phyloP scores from a whole-genome alignment of 2,113 vertebrate genomes.

The Agapornis roseicollis region DNA sequence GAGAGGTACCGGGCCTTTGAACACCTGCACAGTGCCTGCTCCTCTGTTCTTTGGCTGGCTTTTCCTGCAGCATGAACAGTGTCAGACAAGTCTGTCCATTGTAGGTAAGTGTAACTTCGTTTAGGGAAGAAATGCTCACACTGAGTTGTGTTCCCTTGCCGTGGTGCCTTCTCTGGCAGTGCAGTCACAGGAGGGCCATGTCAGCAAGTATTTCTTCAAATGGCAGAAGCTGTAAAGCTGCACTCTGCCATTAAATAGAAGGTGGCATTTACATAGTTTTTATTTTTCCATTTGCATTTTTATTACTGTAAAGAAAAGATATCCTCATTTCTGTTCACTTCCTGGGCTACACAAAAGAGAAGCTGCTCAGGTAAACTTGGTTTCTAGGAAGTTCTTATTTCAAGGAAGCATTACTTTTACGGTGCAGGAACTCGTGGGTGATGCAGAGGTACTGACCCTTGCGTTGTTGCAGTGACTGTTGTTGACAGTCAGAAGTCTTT shows the following conservation, averaged over 20 bases:
- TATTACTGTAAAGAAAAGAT: not conserved
- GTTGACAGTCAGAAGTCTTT: not conserved
- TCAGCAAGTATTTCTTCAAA: not conserved
- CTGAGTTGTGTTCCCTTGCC: not conserved
- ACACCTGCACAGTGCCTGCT: not conserved
- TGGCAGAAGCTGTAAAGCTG: not conserved
- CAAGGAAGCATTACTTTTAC: not conserved
- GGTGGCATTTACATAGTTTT: not conserved
- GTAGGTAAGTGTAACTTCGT: conserved; percentile 8
- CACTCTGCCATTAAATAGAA: not conserved
- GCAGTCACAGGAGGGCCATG: rapidly evolving
- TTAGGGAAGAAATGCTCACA: not conserved
- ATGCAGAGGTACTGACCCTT: not conserved
- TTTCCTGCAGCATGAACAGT: not conserved
- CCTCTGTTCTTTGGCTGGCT: not conserved
- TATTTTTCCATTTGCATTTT: not conserved
- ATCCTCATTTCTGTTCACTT: not conserved
- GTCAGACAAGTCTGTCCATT: not conserved
- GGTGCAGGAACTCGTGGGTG: not conserved
- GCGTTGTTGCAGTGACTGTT: not conserved
- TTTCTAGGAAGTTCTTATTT: not conserved
- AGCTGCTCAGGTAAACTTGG: not conserved
- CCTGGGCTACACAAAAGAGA: not conserved
- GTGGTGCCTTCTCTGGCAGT: rapidly evolving
- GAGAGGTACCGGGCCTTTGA: not conserved